A percentile compares a stretch with the other conserved stretches of the same genome.
Conservation (phyloP, 2,888 invertebrate genomes). For the Drosophila anceps region DNA sequence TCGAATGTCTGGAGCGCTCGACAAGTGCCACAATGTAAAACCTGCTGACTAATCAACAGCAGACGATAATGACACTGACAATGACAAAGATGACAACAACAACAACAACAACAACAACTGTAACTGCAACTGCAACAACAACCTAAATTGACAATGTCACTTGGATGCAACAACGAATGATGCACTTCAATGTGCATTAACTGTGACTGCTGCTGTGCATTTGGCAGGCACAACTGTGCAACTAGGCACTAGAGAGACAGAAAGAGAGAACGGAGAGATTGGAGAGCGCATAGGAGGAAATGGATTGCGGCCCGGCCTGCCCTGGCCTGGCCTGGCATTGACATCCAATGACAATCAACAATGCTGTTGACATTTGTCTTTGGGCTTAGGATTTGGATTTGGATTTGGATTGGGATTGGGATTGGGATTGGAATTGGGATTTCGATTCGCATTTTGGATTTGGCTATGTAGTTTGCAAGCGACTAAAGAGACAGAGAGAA, state of each 20-base stretch:
- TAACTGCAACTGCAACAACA: slow-evolving; percentile 19
- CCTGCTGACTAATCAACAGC: slow-evolving; percentile 72
- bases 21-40: slow-evolving; percentile 36
- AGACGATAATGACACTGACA: slow-evolving; percentile 45
- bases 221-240: slow-evolving; percentile 55
- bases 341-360: slow-evolving; percentile 60
- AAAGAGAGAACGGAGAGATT: not conserved
- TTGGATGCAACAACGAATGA: slow-evolving; percentile 23
- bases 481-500: not conserved
- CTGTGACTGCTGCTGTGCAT: slow-evolving; percentile 41
- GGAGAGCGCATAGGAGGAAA: not conserved
- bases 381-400: slow-evolving; percentile 10
- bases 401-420: slow-evolving; percentile 3
- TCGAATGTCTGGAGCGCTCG: slow-evolving; percentile 12
- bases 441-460: not conserved
- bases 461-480: not conserved
- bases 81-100: slow-evolving; percentile 34
- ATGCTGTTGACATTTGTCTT: slow-evolving; percentile 58
- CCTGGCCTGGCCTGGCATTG: slow-evolving; percentile 28
- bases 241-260: not conserved
- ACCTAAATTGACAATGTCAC: slow-evolving; percentile 12
- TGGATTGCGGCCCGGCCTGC: not conserved
- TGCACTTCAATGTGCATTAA: slow-evolving; percentile 62
- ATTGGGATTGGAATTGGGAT: not conserved
- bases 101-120: not conserved